phyloP scores from a whole-genome alignment of 1,140 invertebrate genomes.

The Drosophila kurseongensis region DNA sequence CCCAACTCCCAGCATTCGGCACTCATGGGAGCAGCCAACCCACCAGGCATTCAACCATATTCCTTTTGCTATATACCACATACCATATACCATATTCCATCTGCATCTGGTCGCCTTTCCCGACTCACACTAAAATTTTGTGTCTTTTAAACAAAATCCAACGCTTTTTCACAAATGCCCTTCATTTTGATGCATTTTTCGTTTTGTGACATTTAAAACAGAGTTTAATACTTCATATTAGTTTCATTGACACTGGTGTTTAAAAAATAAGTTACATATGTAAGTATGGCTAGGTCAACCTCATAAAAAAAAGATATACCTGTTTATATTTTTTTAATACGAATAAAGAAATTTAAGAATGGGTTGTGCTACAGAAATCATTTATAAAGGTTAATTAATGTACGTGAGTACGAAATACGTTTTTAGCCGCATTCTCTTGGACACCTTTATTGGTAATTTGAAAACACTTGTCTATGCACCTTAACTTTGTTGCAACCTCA shows the following conservation, averaged over 20 bases:
- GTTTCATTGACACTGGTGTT: neutral
- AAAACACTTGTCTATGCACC: too few relatives aligned
- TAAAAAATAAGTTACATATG: neutral
- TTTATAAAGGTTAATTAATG: too few relatives aligned
- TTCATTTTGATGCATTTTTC: constrained; percentile 12
- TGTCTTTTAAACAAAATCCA: neutral
- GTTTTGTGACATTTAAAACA: neutral
- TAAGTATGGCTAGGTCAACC: too few relatives aligned
- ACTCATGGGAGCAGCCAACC: constrained; percentile 50
- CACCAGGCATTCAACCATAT: constrained; percentile 35
- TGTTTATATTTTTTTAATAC: too few relatives aligned
- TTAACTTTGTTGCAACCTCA: too few relatives aligned
- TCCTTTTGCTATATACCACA: constrained; percentile 35
- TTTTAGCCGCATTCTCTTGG: too few relatives aligned
- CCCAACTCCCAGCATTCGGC: neutral
- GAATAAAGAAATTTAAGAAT: too few relatives aligned
- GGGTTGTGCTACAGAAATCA: too few relatives aligned
- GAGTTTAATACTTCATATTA: too few relatives aligned
- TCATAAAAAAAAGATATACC: too few relatives aligned
- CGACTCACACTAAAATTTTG: neutral
- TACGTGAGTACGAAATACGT: too few relatives aligned
- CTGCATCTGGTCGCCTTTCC: neutral
- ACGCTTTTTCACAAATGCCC: constrained; percentile 32
- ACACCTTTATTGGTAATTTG: too few relatives aligned
- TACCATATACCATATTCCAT: neutral